A percentile compares a stretch with the other conserved stretches of the same genome.
These are phyloP conservation scores for Zaprionus nigranus DNA, from an alignment of 1,140 invertebrate species.

Conservation along the genomic window DNA sequence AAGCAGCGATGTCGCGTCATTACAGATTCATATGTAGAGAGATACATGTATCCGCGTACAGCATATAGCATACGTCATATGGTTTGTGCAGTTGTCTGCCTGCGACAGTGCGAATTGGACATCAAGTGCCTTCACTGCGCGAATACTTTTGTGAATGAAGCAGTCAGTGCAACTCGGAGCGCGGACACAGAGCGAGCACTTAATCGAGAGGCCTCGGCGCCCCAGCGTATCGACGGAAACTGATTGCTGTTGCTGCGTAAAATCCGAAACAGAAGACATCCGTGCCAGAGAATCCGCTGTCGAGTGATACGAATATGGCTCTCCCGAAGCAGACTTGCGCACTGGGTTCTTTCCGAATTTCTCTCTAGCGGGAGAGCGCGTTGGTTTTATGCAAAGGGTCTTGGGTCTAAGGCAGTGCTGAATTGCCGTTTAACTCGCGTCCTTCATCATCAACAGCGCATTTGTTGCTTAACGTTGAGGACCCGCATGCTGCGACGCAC, in stretches of 20 bases:
- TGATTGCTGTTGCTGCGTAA: conserved; percentile 70
- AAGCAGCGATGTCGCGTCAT: conserved; percentile 1
- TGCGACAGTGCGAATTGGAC: conserved; percentile 14
- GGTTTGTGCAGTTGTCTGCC: conserved; percentile 5
- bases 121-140: conserved; percentile 1
- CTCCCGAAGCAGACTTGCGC: conserved; percentile 49
- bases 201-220: conserved; percentile 10
- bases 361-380: background rate
- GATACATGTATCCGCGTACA: background rate
- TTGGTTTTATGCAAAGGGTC: conserved; percentile 5
- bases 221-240: conserved; percentile 60
- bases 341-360: conserved; percentile 43
- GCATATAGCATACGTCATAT: background rate
- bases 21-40: background rate
- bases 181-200: background rate
- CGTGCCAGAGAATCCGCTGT: conserved; percentile 40
- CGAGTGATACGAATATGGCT: conserved; percentile 7
- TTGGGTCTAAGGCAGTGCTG: conserved; percentile 35
- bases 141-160: conserved; percentile 17
- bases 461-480: conserved; percentile 36
- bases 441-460: conserved; percentile 72
- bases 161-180: conserved; percentile 1
- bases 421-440: conserved; percentile 63
- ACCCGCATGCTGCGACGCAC: conserved; percentile 9
- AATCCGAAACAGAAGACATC: conserved; percentile 15